Evolutionary conservation across 2,113 vertebrate genomes (phyloP).

Genomic region (Protomyctophum bolini): DNA sequence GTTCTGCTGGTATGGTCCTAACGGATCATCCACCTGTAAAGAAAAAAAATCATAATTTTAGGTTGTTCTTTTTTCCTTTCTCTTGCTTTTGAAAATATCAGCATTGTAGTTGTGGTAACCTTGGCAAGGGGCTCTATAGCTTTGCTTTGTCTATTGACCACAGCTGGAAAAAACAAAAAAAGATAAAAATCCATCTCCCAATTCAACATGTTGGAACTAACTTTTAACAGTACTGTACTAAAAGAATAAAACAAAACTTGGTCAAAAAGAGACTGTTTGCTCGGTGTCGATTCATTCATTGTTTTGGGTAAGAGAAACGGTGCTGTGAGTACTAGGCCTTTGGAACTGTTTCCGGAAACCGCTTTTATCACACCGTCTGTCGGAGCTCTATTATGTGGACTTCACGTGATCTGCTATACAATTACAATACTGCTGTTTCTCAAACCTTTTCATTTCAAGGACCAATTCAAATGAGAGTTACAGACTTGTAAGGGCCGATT

Average conservation of each 20-base stretch:
- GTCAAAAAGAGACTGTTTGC: slow-evolving; percentile 59
- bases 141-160: slow-evolving; percentile 78
- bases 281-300: slow-evolving; percentile 40
- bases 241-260: slow-evolving; percentile 72
- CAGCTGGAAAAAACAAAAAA: slow-evolving; percentile 49
- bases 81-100: slow-evolving; percentile 57
- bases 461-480: no score
- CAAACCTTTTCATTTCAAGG: no score
- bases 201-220: slow-evolving; percentile 80
- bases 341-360: no score
- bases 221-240: slow-evolving; percentile 83
- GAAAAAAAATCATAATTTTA: slow-evolving; percentile 47
- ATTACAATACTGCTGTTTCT: no score
- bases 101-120: slow-evolving; percentile 78
- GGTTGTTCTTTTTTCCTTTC: slow-evolving; percentile 53
- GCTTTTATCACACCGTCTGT: no score
- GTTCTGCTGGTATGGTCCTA: slow-evolving; percentile 39
- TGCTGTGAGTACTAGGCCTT: no score
- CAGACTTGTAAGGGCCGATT: no score
- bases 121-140: slow-evolving; percentile 76
- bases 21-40: slow-evolving; percentile 51
- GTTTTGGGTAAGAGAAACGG: no score
- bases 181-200: slow-evolving; percentile 61
- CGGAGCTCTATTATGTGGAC: no score
- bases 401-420: no score